These are phyloP conservation scores for Eulemur rubriventer DNA, from an alignment of 2,797 vertebrate species.

Conservation along the genomic window DNA sequence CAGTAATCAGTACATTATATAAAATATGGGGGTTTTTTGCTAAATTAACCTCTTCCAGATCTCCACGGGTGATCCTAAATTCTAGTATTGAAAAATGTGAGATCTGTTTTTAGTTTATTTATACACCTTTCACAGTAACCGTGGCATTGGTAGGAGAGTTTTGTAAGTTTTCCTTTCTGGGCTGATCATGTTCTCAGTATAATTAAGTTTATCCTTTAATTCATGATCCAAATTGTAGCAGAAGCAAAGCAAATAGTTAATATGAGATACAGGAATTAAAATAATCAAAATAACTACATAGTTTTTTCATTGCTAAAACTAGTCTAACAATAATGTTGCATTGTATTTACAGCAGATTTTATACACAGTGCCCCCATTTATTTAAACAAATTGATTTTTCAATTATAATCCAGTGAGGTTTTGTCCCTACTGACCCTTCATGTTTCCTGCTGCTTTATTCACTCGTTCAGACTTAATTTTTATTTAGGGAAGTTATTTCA, in stretches of 20 bases:
- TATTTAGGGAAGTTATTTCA: slow-evolving; percentile 13
- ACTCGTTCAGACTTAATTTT: slow-evolving; percentile 1
- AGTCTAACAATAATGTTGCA: background rate
- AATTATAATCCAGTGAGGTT: background rate
- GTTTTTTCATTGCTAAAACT: background rate
- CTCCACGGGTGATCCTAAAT: background rate
- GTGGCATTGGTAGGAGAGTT: background rate
- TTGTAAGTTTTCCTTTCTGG: background rate
- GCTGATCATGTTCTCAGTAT: slow-evolving; percentile 23
- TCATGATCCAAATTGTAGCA: slow-evolving; percentile 11
- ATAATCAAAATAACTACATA: background rate
- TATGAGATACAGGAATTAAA: slow-evolving; percentile 6
- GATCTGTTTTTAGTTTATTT: background rate
- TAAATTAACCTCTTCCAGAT: slow-evolving; percentile 4
- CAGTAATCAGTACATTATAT: background rate
- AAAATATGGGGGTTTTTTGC: background rate
- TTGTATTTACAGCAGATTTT: slow-evolving; percentile 15
- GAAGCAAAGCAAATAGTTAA: background rate
- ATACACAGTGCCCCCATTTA: background rate
- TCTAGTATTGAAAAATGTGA: background rate
- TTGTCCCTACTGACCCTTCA: background rate
- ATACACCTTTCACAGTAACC: background rate
- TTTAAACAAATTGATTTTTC: slow-evolving; percentile 27
- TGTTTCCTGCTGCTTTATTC: background rate
- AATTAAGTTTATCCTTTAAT: slow-evolving; percentile 42